Base-by-base conservation (phyloP, 2,113 vertebrate species). In the Rallus limicola region DNA sequence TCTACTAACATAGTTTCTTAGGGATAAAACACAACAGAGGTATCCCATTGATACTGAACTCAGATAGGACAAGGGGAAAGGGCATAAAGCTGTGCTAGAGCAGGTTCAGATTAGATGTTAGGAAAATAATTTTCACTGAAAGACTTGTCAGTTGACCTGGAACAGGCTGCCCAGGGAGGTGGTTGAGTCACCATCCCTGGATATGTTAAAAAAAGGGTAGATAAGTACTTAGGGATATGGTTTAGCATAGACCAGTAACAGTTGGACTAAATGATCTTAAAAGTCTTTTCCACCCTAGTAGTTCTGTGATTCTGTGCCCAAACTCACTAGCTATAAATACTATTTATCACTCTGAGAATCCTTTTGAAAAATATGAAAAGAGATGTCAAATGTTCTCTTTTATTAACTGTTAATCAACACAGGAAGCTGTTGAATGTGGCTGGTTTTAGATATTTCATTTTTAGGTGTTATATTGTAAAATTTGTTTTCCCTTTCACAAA, bases 371-470 rank as follows among this genome's bases (percentile, higher is more conserved):
- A 59, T 24, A 68, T 5, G 4, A 38, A 25, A 63, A 58, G 6
- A 36, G 2, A 1, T 72, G 6, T 52, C 40, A 70, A 42, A 52
- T 3, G 2, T 29, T 52, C 16, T 38, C 6, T 56, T 79, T 75
- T 56, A 25, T 15, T 33, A 70, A 11, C 2, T 24, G 29, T 29
- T 62, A 38, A 76, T 52, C 25, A 75, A 52, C 63, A 48, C 8
- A 46, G 8, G 23, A 67, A 63, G 13, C 2, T 6, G 5, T 9
- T 50, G 17, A 42, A 5, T 5, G 2, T 62, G 9, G 2, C 3
- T 50, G 5, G 8, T 44, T 80, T 76, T 40, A 71, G 11, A 16
- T 31, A 19, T 33, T 3, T 36, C 7, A 60, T 33, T 20, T 74
- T 36, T 17, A 40, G 7, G 5, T 21, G 6, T n/a, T 65, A 67